Evolutionary conservation across 2,113 vertebrate species (phyloP).

Genomic region (Rutilus rutilus): DNA sequence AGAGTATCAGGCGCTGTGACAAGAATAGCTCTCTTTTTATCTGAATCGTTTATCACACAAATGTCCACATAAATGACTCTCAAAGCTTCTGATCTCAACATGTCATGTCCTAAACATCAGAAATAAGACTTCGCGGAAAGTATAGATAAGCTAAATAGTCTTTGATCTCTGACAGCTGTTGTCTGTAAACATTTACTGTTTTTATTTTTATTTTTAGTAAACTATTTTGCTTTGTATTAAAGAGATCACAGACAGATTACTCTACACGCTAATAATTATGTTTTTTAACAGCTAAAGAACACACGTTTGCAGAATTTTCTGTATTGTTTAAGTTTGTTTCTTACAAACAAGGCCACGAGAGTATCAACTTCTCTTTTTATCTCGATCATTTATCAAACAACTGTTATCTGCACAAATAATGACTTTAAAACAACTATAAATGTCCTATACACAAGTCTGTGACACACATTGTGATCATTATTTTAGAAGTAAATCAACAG

Average conservation of each 20-base stretch:
- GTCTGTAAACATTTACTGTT: not conserved
- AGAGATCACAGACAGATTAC: not conserved
- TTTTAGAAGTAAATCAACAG: not conserved
- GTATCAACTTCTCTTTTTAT: not conserved
- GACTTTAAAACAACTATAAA: not conserved
- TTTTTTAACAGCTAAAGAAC: not conserved
- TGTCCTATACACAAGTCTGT: not conserved
- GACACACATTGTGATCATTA: not conserved
- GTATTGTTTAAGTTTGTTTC: not conserved
- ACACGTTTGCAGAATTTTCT: not conserved
- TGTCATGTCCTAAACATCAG: not conserved
- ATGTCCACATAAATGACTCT: not conserved
- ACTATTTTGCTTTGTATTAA: not conserved
- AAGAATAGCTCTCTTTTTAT: slow-evolving; percentile 27
- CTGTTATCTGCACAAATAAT: not conserved
- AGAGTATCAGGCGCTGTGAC: slow-evolving; percentile 12
- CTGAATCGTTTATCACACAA: slow-evolving; percentile 24
- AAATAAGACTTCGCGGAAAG: not conserved
- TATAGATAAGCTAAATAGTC: slow-evolving; percentile 5
- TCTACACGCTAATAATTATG: not conserved
- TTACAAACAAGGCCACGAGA: not conserved
- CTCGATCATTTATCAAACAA: not conserved
- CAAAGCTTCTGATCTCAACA: not conserved
- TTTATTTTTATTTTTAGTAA: not conserved
- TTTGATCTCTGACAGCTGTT: not conserved